Conservation (phyloP, 2,888 invertebrate genomes). For the Temnothorax ravouxi region DNA sequence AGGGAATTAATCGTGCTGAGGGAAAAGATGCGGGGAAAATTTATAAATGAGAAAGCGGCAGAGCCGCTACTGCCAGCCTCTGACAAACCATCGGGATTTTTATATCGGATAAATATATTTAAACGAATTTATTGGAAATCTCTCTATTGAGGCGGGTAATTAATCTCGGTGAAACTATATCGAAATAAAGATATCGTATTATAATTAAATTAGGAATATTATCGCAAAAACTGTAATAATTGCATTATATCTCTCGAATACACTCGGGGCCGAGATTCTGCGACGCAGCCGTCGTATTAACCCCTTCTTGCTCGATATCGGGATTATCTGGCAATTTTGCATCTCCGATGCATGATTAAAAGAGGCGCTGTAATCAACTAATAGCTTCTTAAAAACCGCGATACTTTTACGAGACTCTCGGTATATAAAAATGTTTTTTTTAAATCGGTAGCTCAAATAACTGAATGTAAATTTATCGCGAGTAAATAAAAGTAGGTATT, state of each 20-base stretch:
- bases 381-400: neutral
- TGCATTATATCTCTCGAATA: constrained; percentile 28
- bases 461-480: constrained; percentile 14
- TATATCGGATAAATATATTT: neutral
- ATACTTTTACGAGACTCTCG: constrained; percentile 17
- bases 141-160: neutral
- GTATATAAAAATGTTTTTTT: neutral
- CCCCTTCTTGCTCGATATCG: constrained; percentile 32
- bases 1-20: neutral
- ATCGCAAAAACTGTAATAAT: neutral
- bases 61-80: neutral
- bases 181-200: neutral
- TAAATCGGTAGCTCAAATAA: constrained; percentile 31
- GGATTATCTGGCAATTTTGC: neutral
- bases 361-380: neutral
- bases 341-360: neutral
- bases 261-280: constrained; percentile 34
- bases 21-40: neutral
- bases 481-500: constrained; percentile 4
- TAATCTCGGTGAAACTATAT: neutral
- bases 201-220: neutral
- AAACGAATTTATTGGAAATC: constrained; percentile 14
- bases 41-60: neutral
- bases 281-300: constrained; percentile 23
- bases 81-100: constrained; percentile 1